Evolutionary conservation across 2,888 invertebrate genomes (phyloP).

Genomic region (Parthenolecanium corni): DNA sequence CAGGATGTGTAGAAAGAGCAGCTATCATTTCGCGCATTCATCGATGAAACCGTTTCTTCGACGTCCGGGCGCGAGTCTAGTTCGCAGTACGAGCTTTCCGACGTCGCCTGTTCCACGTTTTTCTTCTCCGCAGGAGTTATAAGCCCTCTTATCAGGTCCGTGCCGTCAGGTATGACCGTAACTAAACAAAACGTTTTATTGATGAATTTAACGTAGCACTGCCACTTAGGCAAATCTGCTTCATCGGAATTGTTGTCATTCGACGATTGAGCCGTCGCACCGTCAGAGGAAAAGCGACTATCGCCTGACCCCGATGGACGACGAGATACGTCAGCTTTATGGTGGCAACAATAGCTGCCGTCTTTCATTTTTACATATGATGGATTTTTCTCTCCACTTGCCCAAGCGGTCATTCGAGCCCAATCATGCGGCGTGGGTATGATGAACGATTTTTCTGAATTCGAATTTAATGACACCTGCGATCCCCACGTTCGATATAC

Average conservation of each 20-base stretch:
- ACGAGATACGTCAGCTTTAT: background rate
- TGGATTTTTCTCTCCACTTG: background rate
- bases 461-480: no score
- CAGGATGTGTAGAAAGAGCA: constrained; percentile 10
- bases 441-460: background rate
- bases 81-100: background rate
- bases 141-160: no score
- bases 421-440: constrained; percentile 8
- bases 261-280: background rate
- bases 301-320: constrained; percentile 4
- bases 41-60: background rate
- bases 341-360: background rate
- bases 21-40: constrained; percentile 1
- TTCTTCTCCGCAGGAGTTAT: background rate
- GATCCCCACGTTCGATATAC: no score
- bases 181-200: constrained; percentile 51
- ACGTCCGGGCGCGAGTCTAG: background rate
- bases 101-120: background rate
- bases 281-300: constrained; percentile 11
- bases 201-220: constrained; percentile 54
- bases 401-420: constrained; percentile 15
- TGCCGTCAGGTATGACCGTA: constrained; percentile 53
- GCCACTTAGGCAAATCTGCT: constrained; percentile 42
- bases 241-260: constrained; percentile 5
- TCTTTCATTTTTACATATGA: background rate